Base-by-base conservation (phyloP, 2,888 invertebrate species). In the Poecilobothrus nobilitatus region DNA sequence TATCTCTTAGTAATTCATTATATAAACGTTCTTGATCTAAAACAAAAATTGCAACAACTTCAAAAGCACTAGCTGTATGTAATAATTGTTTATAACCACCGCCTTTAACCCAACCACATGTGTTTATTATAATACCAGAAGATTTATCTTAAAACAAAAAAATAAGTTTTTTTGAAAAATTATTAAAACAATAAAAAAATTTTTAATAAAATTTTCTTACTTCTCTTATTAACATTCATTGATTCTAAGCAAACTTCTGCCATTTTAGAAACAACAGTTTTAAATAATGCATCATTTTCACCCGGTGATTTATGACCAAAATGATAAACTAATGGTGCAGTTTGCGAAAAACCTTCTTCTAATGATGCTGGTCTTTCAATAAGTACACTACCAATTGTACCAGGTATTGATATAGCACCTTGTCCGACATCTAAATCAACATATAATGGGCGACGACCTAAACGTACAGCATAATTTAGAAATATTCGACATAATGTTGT, bases 361-460 rank as follows among this genome's bases (percentile, higher is more conserved):
- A 97, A 89, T 69, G 93, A 91, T 0, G 97, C 94, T 0, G 96
- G 95, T 68, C 97, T 84, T 82, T 98, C 97, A 15, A 98, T 91
- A 34, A 96, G 83, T 68, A 96, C 81, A 0, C 95, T 94, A 63
- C 94, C 94, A 71, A 97, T 87, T 33, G 94, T 94, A 12, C 97
- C 97, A 0, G 97, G 95, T 71, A 97, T 89, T 63, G 95, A 91
- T 70, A 97, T 91, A 70, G 90, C 88, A 0, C 95, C 95, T 82
- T 98, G 97, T 0, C 97, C 98, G 0, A 97, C 92, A 84, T 99
- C 98, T 53, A 98, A 82, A 78, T 99, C 98, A 0, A 97, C 95
- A 81, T 89, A 94, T 69, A 98, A 90, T 0, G 98, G 98, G 27
- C 92, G 84, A 66, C 94, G 83, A 0, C 91, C 92, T 84, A 94